A percentile compares a stretch with the other conserved stretches of the same genome.
Conservation (phyloP, 2,797 vertebrate genomes). For the Anableps anableps region DNA sequence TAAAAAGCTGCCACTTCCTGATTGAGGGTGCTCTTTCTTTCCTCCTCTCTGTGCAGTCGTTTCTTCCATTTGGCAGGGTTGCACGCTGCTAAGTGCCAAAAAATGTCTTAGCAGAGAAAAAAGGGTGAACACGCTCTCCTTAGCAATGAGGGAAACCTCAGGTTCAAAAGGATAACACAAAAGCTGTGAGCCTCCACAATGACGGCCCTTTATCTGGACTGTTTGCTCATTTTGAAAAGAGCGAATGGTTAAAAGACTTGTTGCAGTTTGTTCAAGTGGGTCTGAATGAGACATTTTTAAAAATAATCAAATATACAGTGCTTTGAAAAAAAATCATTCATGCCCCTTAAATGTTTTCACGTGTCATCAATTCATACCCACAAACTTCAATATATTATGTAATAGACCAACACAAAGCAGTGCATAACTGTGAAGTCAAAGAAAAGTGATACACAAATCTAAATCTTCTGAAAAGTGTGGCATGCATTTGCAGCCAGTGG, state of each 20-base stretch:
- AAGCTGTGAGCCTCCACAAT: conserved; percentile 66
- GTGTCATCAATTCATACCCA: background rate
- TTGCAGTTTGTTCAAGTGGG: conserved; percentile 62
- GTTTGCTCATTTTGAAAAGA: conserved; percentile 70
- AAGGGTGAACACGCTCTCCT: conserved; percentile 62
- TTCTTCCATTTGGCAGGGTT: conserved; percentile 69
- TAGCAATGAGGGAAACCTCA: conserved; percentile 59
- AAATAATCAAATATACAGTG: conserved; percentile 2
- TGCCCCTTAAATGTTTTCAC: background rate
- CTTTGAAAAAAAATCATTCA: background rate
- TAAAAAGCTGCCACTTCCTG: conserved; percentile 82
- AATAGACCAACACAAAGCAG: background rate
- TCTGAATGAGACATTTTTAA: conserved; percentile 47
- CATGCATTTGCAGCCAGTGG: background rate
- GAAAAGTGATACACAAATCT: background rate
- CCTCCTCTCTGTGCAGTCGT: conserved; percentile 70
- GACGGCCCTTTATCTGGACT: conserved; percentile 60
- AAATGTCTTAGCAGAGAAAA: conserved; percentile 51
- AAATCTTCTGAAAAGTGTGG: background rate
- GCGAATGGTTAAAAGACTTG: conserved; percentile 65
- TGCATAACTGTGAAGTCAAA: background rate
- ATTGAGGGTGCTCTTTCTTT: conserved; percentile 73
- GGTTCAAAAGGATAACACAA: conserved; percentile 73
- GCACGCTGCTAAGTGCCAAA: conserved; percentile 60
- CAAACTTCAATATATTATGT: background rate